A percentile compares a stretch with the other conserved stretches of the same genome.
Conservation (phyloP, 2,888 invertebrate species). For the Andrena minutula region DNA sequence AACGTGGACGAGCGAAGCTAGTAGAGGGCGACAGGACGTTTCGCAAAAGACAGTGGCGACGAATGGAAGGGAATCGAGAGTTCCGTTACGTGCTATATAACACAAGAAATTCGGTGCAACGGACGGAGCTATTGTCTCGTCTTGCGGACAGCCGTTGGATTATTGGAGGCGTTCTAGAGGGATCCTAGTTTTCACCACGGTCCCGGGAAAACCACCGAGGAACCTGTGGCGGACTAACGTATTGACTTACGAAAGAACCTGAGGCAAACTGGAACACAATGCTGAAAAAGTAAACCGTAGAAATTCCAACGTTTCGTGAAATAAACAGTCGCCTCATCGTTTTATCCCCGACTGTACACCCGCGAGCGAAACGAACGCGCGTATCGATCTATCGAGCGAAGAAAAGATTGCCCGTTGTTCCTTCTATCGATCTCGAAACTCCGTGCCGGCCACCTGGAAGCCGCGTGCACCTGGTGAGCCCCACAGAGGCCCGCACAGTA, state of each 20-base stretch:
- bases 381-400: not conserved
- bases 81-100: slow-evolving; percentile 59
- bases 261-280: too few relatives aligned
- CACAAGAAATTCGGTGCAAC: slow-evolving; percentile 36
- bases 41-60: slow-evolving; percentile 20
- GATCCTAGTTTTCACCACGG: not conserved
- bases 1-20: slow-evolving; percentile 1
- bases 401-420: not conserved
- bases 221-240: not conserved
- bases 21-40: not conserved
- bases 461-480: slow-evolving; percentile 52
- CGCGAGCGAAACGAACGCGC: too few relatives aligned
- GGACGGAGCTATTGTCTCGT: slow-evolving; percentile 36
- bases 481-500: slow-evolving; percentile 25
- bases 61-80: slow-evolving; percentile 36
- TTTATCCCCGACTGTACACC: not conserved
- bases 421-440: slow-evolving; percentile 30
- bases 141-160: slow-evolving; percentile 6
- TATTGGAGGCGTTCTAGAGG: slow-evolving; percentile 26
- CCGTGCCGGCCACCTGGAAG: slow-evolving; percentile 50
- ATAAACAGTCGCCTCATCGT: not conserved
- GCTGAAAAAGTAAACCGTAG: too few relatives aligned
- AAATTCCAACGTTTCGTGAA: not conserved
- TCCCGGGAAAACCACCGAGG: slow-evolving; percentile 13
- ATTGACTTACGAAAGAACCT: too few relatives aligned